Evolutionary conservation across 2,113 vertebrate genomes (phyloP).

Genomic region (Coptodon rendalli): DNA sequence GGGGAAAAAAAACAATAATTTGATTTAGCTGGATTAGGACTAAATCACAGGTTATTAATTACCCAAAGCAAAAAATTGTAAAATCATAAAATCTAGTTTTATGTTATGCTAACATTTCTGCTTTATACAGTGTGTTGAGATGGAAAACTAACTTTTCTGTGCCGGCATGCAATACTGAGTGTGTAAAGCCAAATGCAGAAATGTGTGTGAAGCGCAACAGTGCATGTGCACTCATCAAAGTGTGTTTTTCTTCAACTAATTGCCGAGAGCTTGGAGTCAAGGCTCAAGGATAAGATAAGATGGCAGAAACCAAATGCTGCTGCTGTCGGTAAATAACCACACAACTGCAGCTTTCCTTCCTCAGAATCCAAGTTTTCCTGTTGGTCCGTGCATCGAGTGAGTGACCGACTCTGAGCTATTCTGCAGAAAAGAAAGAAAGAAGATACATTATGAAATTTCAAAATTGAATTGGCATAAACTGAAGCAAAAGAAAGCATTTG

Average conservation of each 20-base stretch:
- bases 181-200: neutral
- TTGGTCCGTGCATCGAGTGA: neutral
- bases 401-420: neutral
- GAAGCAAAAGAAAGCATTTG: neutral
- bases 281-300: constrained; percentile 48
- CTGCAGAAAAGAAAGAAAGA: neutral
- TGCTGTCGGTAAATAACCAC: constrained; percentile 1
- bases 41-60: neutral
- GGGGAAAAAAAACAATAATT: neutral
- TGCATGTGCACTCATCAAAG: neutral
- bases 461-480: neutral
- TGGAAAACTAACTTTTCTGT: neutral
- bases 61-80: neutral
- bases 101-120: neutral
- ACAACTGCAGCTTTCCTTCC: neutral
- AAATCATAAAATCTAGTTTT: neutral
- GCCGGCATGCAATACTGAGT: neutral
- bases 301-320: constrained; percentile 31
- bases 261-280: constrained; percentile 2
- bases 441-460: neutral
- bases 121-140: neutral
- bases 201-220: neutral
- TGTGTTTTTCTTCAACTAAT: constrained; percentile 31
- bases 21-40: neutral
- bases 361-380: neutral